These are phyloP conservation scores for Pyrocephalus nanus DNA, from an alignment of 2,797 vertebrate species.

Conservation along the genomic window DNA sequence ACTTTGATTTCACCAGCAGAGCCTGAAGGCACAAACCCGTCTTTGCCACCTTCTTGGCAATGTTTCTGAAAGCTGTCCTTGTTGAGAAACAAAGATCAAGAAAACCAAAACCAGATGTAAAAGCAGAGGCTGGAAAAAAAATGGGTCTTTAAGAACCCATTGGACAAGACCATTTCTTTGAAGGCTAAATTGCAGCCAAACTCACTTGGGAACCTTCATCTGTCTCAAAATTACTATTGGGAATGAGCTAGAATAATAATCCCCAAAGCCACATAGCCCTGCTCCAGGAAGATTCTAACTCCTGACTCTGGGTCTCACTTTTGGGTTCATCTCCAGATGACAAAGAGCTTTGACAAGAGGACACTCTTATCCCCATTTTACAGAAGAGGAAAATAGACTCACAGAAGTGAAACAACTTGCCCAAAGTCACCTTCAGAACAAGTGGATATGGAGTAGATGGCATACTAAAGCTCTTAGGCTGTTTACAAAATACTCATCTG, in stretches of 20 bases:
- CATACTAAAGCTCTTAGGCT: background rate
- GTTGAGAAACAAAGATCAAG: conserved; percentile 13
- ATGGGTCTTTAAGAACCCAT: background rate
- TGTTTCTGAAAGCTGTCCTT: conserved; percentile 13
- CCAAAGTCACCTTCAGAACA: conserved; percentile 31
- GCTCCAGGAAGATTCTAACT: background rate
- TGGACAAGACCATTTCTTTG: background rate
- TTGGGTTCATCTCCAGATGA: background rate
- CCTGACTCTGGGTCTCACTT: background rate
- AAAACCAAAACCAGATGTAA: background rate
- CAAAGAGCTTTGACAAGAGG: background rate
- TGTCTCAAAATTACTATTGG: background rate
- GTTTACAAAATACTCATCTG: background rate
- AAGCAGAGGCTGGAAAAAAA: background rate
- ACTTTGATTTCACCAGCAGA: background rate
- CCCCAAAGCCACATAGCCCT: background rate
- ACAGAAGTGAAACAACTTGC: background rate
- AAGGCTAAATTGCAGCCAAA: background rate
- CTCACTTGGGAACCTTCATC: background rate
- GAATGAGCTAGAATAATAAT: background rate
- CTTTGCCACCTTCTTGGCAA: background rate
- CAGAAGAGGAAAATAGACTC: background rate
- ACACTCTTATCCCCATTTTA: background rate
- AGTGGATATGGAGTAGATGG: background rate
- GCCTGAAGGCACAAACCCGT: background rate